Evolutionary conservation across 2,888 invertebrate species (phyloP), one percentile per base, ranked within the genome.

Genomic region (Cheilosia pagana): DNA sequence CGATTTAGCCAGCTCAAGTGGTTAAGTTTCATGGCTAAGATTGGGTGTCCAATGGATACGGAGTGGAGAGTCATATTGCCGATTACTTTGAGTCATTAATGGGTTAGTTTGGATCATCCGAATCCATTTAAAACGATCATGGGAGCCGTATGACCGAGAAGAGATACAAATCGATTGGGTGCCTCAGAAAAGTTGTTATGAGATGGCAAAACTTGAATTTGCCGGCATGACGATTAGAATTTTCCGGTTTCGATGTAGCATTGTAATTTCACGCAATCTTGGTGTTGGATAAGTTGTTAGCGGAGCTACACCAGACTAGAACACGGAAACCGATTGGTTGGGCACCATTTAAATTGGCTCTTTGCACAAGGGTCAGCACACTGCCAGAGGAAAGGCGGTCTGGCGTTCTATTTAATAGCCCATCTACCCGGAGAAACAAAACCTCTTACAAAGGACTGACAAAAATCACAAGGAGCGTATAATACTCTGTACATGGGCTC

Each of bases 31-130:
- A 82, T 77, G 77, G 81, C 60, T 77, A 48, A 50, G 68, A 75
- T 62, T 75, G 31, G 53, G 62, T 43, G 48, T 68, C 68, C 60
- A 75, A 68, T 55, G 28, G 55, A 62, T 67, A 60, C 16, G 43
- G 72, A 19, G 21, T 21, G 23, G 21, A 23, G 71, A 63, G 74
- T 65, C 48, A 19, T 62, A 50, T 53, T 68, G 48, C 53, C 60
- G 55, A 68, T 75, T 75, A 68, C 62, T 81, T 81, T 76, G 68
- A 81, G 50, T 75, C 75, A 81, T 53, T 62, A 59, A 43, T 31
- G 10, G 41, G 28, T 10, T 75, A 62, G 76, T 62, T 68, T 68
- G 53, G 53, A 48, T 79, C 19, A 52, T 21, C 45, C 48, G 53
- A 39, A 59, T 72, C 39, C 52, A 70, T 60, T 63, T 75, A 23